Conservation (phyloP, 2,797 vertebrate species). For the Acanthiza pusilla region DNA sequence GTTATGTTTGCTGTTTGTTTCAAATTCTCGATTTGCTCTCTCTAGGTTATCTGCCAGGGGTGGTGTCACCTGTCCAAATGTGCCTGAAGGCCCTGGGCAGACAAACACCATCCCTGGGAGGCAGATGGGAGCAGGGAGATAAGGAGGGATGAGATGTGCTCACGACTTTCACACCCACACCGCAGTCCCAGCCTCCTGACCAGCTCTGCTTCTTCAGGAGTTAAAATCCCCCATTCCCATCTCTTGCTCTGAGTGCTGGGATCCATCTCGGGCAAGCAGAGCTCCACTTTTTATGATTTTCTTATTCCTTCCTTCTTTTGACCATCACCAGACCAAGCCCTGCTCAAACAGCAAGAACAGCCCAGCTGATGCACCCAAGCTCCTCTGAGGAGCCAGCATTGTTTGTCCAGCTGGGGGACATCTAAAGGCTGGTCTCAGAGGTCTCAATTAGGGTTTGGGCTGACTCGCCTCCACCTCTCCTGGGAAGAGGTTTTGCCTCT, state of each 20-base stretch:
- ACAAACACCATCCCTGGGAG: background rate
- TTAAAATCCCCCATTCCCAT: background rate
- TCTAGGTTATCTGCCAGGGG: background rate
- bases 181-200: background rate
- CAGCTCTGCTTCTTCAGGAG: background rate
- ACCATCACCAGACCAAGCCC: background rate
- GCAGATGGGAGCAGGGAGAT: background rate
- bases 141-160: background rate
- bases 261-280: background rate
- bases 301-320: background rate
- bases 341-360: background rate
- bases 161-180: background rate
- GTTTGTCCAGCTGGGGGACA: background rate
- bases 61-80: background rate
- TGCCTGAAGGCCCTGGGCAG: background rate
- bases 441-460: slow-evolving; percentile 37
- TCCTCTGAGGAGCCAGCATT: background rate
- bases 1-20: background rate
- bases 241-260: background rate
- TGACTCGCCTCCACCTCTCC: background rate
- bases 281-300: background rate
- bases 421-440: slow-evolving; percentile 25
- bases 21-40: background rate
- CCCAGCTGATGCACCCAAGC: background rate
- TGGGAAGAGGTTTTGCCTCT: slow-evolving; percentile 9